A percentile compares a stretch with the other conserved stretches of the same genome.
These are phyloP conservation scores for Sanderia malayensis DNA, from an alignment of 30 jellyfish, hydroid and myxozoan species.

Conservation along the genomic window DNA sequence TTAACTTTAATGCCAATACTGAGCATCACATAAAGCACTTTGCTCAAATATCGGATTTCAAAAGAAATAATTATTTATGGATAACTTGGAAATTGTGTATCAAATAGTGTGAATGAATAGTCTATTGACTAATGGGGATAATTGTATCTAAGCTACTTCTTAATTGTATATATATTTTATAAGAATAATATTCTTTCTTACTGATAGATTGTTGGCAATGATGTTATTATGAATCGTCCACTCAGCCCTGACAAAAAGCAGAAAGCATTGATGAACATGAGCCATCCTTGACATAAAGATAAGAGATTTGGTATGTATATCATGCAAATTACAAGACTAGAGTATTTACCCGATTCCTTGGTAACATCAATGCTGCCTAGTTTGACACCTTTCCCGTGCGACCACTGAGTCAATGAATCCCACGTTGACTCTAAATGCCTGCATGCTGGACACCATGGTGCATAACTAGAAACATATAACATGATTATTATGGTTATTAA, in stretches of 20 bases:
- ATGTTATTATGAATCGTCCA: conserved; percentile 92
- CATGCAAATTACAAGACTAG: too few species aligned
- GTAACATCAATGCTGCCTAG: conserved; percentile 92
- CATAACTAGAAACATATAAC: conserved; percentile 49
- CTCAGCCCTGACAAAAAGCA: conserved; percentile 55
- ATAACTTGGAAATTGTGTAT: background rate
- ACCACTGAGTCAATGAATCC: conserved; percentile 78
- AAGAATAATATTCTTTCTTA: conserved; percentile 20
- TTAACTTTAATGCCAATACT: too few species aligned
- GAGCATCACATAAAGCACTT: too few species aligned
- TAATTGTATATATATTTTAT: too few species aligned
- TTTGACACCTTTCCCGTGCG: conserved; percentile 37
- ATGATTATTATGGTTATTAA: background rate
- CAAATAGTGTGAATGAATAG: too few species aligned
- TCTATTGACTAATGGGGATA: background rate
- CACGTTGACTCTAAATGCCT: conserved; percentile 74
- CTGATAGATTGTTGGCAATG: conserved; percentile 94
- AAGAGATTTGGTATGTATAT: background rate
- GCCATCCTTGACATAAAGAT: too few species aligned
- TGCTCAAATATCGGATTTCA: background rate
- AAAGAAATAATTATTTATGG: background rate
- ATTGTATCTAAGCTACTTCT: too few species aligned
- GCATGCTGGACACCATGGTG: conserved; percentile 99
- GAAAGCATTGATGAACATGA: background rate
- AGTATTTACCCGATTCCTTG: conserved; percentile 67